Percentiles rank a stretch among this genome's conserved stretches.
Conservation (phyloP, 2,888 invertebrate species). For the Hoplodrina ambigua region DNA sequence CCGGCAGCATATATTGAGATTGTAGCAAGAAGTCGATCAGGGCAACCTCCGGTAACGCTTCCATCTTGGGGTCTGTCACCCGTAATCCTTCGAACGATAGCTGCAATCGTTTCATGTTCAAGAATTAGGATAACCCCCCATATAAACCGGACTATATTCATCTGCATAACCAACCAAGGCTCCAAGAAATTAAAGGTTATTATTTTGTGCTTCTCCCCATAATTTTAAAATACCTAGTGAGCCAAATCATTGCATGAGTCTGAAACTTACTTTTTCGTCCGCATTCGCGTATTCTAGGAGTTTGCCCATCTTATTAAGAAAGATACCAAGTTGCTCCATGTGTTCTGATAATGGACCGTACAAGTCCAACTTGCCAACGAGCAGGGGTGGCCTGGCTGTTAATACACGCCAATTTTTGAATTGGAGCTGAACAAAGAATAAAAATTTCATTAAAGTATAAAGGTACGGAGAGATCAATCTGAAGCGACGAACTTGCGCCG, state of each 20-base stretch:
- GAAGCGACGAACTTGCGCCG: neutral
- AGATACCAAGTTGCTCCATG: slow-evolving; percentile 83
- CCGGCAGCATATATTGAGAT: slow-evolving; percentile 79
- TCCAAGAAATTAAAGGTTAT: too few relatives aligned
- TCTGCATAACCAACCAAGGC: too few relatives aligned
- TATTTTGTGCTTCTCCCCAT: neutral
- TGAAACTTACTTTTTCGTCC: slow-evolving; percentile 72
- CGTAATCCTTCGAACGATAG: slow-evolving; percentile 80
- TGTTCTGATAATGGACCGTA: slow-evolving; percentile 78
- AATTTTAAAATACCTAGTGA: neutral
- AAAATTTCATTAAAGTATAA: neutral
- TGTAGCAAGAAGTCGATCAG: slow-evolving; percentile 85
- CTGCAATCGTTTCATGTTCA: slow-evolving; percentile 66
- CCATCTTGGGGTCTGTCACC: slow-evolving; percentile 82
- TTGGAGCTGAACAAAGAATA: slow-evolving; percentile 64
- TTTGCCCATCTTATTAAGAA: slow-evolving; percentile 79
- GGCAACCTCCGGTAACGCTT: slow-evolving; percentile 86
- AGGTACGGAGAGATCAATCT: neutral
- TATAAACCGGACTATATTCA: too few relatives aligned
- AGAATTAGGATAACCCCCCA: neutral
- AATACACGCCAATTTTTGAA: slow-evolving; percentile 80
- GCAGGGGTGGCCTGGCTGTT: slow-evolving; percentile 82
- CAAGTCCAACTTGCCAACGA: slow-evolving; percentile 83
- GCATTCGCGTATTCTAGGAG: slow-evolving; percentile 73
- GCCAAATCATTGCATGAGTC: neutral